Evolutionary conservation across 2,888 invertebrate species (phyloP).

Genomic region (Cheilosia impressa): DNA sequence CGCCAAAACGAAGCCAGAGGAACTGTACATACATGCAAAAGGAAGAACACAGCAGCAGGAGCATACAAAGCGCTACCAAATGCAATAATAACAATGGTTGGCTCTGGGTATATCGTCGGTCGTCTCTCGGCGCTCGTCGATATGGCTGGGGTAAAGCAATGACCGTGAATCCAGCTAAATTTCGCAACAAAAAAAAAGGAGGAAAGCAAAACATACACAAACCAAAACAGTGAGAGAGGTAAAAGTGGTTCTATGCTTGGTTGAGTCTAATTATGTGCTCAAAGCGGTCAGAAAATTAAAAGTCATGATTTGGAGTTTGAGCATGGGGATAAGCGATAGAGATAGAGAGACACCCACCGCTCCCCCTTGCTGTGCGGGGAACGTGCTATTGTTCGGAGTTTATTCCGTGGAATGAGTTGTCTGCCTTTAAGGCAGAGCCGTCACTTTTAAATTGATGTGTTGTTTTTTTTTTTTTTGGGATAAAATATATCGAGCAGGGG

Average conservation of each 20-base stretch:
- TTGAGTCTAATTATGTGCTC: constrained; percentile 70
- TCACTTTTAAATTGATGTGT: background rate
- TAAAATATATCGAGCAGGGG: background rate
- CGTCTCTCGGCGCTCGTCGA: background rate
- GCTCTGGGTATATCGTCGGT: background rate
- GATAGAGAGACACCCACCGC: background rate
- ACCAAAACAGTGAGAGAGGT: background rate
- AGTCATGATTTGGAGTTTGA: constrained; percentile 53
- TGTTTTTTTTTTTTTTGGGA: background rate
- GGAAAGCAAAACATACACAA: background rate
- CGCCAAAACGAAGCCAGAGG: constrained; percentile 46
- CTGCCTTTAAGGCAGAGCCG: background rate
- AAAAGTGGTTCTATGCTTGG: constrained; percentile 57
- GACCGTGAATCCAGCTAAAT: constrained; percentile 70
- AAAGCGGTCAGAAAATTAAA: constrained; percentile 72
- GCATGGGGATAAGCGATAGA: background rate
- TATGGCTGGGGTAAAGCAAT: constrained; percentile 52
- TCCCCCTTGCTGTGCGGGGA: background rate
- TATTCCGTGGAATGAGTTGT: background rate
- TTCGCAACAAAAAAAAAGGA: constrained; percentile 31
- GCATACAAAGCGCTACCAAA: constrained; percentile 23
- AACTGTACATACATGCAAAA: constrained; percentile 18
- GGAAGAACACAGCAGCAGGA: constrained; percentile 13
- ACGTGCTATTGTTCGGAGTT: background rate
- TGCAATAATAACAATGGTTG: constrained; percentile 52